phyloP scores from a whole-genome alignment of 2,797 vertebrate species.

The Sylvilagus floridanus region DNA sequence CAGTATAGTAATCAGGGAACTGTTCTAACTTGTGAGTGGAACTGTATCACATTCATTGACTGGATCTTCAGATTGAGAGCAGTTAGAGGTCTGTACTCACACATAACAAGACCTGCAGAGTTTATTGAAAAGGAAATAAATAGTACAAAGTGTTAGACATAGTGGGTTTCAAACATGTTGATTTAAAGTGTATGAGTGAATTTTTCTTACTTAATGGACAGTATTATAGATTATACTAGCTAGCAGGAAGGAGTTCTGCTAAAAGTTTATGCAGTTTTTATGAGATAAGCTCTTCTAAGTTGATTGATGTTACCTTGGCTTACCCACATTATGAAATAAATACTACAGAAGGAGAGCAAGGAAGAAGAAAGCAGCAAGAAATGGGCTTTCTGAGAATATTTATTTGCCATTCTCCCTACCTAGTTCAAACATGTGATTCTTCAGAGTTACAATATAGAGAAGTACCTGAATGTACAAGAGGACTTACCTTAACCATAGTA shows the following conservation, averaged over 20 bases:
- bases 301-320: background rate
- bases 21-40: background rate
- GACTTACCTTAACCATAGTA: background rate
- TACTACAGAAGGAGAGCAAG: background rate
- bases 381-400: slow-evolving; percentile 24
- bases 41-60: background rate
- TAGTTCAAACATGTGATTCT: background rate
- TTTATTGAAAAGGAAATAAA: slow-evolving; percentile 26
- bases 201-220: slow-evolving; percentile 26
- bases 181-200: slow-evolving; percentile 52
- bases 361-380: background rate
- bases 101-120: background rate
- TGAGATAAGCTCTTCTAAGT: slow-evolving; percentile 34
- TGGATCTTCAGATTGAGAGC: background rate
- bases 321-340: slow-evolving; percentile 43
- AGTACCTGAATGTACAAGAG: background rate
- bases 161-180: background rate
- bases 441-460: background rate
- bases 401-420: background rate
- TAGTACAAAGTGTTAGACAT: background rate
- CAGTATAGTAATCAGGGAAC: background rate
- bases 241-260: slow-evolving; percentile 29
- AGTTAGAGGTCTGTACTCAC: background rate
- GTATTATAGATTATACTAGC: background rate
- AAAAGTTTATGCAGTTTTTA: slow-evolving; percentile 61